These are phyloP conservation scores for Serranus cabrilla DNA, from an alignment of 2,797 vertebrate species.

Conservation along the genomic window DNA sequence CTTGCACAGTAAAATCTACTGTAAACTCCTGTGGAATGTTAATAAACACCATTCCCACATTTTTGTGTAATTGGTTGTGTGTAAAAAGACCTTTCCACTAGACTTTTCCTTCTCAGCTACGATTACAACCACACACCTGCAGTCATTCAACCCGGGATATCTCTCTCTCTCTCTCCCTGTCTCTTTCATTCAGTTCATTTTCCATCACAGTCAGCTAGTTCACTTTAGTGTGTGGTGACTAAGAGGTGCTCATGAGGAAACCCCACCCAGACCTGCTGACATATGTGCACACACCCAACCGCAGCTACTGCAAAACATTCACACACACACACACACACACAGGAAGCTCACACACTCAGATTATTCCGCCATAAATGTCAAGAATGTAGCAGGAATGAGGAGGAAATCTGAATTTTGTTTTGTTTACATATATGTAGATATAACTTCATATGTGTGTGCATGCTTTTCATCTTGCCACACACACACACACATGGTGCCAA, in stretches of 20 bases:
- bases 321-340: conserved; percentile 1
- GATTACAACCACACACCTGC: conserved; percentile 53
- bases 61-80: conserved; percentile 50
- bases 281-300: conserved; percentile 5
- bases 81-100: conserved; percentile 41
- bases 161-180: background rate
- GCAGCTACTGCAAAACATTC: conserved; percentile 9
- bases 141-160: conserved; percentile 5
- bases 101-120: conserved; percentile 36
- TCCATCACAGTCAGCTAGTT: conserved; percentile 58
- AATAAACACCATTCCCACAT: conserved; percentile 46
- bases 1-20: background rate
- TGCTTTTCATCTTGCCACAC: conserved; percentile 11
- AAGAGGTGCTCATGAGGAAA: conserved; percentile 57
- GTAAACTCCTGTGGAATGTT: conserved; percentile 15
- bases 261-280: conserved; percentile 60
- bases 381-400: background rate
- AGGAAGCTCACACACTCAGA: conserved; percentile 4
- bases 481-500: conserved; percentile 35
- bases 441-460: background rate
- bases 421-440: background rate
- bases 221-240: conserved; percentile 33
- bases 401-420: background rate
- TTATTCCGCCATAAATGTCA: background rate
- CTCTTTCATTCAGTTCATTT: conserved; percentile 7